These are phyloP conservation scores for Lycodopsis pacificus DNA, from an alignment of 2,797 vertebrate genomes.

Conservation along the genomic window DNA sequence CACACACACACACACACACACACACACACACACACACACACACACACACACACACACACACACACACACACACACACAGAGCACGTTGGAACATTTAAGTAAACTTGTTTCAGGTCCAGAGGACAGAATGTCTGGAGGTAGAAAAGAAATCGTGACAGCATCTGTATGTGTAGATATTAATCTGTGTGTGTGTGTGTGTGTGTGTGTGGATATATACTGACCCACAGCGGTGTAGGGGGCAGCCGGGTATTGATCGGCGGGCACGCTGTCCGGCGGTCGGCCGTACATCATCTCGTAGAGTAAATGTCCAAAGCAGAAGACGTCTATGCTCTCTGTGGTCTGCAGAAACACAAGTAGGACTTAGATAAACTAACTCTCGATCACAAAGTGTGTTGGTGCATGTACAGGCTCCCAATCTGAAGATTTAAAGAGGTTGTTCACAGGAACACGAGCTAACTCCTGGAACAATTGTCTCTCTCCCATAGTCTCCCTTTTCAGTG, in stretches of 20 bases:
- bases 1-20: slow-evolving; percentile 6
- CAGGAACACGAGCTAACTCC: background rate
- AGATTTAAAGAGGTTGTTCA: background rate
- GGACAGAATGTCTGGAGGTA: background rate
- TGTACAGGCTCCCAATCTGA: background rate
- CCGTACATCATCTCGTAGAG: slow-evolving; percentile 97
- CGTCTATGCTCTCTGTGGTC: slow-evolving; percentile 93
- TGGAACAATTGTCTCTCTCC: no score
- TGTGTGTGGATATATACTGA: slow-evolving; percentile 77
- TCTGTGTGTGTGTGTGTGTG: background rate
- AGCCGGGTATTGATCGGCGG: slow-evolving; percentile 89
- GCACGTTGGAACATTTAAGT: background rate
- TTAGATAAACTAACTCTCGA: background rate
- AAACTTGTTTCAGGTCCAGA: slow-evolving; percentile 6
- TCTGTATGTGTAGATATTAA: background rate
- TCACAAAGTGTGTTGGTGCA: background rate
- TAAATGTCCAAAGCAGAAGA: slow-evolving; percentile 95
- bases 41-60: no score
- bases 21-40: no score
- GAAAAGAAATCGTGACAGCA: background rate
- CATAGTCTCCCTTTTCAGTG: background rate
- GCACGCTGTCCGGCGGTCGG: slow-evolving; percentile 89
- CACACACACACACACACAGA: no score
- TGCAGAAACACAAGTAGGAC: slow-evolving; percentile 58
- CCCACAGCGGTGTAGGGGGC: slow-evolving; percentile 88